Percentiles rank a stretch among this genome's conserved stretches.
Conservation (phyloP, 2,113 vertebrate species). For the Pycnonotus jocosus region DNA sequence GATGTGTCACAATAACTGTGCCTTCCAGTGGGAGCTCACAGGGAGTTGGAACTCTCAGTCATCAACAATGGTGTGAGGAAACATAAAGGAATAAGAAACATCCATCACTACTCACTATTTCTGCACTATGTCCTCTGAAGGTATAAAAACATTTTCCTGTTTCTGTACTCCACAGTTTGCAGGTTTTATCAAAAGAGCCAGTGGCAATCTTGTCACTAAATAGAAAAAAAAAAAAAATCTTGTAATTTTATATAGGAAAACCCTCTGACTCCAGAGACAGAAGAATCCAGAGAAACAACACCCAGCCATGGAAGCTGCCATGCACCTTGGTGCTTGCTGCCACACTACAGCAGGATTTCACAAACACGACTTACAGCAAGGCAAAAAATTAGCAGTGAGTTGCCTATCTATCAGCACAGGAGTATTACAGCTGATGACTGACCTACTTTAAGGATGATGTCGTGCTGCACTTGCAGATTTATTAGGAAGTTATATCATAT, state of each 20-base stretch:
- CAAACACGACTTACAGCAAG: background rate
- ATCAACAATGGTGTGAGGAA: background rate
- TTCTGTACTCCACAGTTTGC: conserved; percentile 89
- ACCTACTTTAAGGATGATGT: background rate
- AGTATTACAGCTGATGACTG: background rate
- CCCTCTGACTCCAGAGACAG: background rate
- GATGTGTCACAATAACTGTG: background rate
- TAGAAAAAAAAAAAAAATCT: background rate
- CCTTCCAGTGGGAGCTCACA: background rate
- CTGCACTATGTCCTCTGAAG: conserved; percentile 86
- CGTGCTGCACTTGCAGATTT: background rate
- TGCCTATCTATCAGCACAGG: background rate
- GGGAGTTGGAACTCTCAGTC: background rate
- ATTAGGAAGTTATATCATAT: background rate
- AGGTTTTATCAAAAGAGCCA: conserved; percentile 95
- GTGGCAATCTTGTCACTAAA: conserved; percentile 94
- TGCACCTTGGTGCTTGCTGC: background rate
- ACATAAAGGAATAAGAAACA: background rate
- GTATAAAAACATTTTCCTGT: conserved; percentile 91
- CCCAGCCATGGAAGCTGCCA: background rate
- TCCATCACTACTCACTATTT: conserved; percentile 83
- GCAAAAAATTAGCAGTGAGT: background rate
- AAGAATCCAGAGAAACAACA: background rate
- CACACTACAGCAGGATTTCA: background rate
- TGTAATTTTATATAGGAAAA: background rate